Base-by-base conservation (phyloP, 2,113 vertebrate genomes). In the Holacanthus passer region DNA sequence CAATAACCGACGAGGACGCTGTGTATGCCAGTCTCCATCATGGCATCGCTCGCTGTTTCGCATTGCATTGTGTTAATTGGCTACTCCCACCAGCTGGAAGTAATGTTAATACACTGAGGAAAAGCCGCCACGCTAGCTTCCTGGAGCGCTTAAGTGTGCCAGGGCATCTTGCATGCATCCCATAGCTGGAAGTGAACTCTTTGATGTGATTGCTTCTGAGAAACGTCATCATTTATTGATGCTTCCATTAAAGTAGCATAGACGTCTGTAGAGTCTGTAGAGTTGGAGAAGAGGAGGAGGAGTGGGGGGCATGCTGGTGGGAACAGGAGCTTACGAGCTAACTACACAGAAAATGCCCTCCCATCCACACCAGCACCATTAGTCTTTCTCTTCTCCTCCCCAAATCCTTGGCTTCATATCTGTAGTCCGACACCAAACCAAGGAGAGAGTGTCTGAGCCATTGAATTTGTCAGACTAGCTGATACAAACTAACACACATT, bases 221-320 rank as follows among this genome's bases (percentile, higher is more conserved):
- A 90, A 94, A 92, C 88, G 78, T 94, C 91, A 96, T 96, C 75
- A 96, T 95, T 96, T 97, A 96, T 97, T 96, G 94, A 97, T 96
- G 91, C 87, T 82, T 94, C 89, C 93, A 94, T 96, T 96, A 96
- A 95, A 97, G 93, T 82, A 84, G 68, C 81, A 87, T 91, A 83
- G 87, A 93, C 64, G 74, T 88, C 82, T 93, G 81, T 81, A n/a
- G n/a, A n/a, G n/a, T n/a, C n/a, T n/a, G 87, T 84, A 55, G 82
- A 77, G 72, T 82, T 84, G 86, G 9, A 85, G 74, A 35, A 70
- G 70, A 83, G 65, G 72, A 90, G 3, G 82, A n/a, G n/a, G n/a
- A n/a, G n/a, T n/a, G n/a, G n/a, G 53, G 68, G 85, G 50, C 62
- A 68, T 60, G 31, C 47, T 75, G 79, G 65, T 68, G 85, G 70